phyloP scores from a whole-genome alignment of 2,888 invertebrate genomes.

The Malthinus flaveolus region DNA sequence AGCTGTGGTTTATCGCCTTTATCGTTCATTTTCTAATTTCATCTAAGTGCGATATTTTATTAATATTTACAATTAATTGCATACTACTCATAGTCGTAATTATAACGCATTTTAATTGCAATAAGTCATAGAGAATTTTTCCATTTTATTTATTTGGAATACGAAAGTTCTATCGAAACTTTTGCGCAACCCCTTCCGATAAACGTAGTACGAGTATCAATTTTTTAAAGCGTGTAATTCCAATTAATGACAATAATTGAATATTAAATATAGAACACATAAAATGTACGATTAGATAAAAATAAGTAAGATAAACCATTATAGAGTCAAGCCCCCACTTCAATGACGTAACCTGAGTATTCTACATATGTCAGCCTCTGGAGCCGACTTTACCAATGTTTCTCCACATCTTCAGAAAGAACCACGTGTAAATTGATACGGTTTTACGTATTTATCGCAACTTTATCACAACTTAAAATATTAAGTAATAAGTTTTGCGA shows the following conservation, averaged over 20 bases:
- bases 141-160: too few species aligned
- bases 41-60: too few species aligned
- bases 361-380: slow-evolving; percentile 27
- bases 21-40: too few species aligned
- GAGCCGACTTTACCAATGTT: slow-evolving; percentile 27
- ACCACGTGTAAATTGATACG: slow-evolving; percentile 16
- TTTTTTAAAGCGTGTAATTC: neutral
- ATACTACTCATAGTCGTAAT: too few species aligned
- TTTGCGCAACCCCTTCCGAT: slow-evolving; percentile 1
- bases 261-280: slow-evolving; percentile 7
- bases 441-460: slow-evolving; percentile 6
- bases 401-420: slow-evolving; percentile 26
- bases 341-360: slow-evolving; percentile 25
- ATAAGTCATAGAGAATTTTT: too few species aligned
- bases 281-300: slow-evolving; percentile 16
- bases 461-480: neutral
- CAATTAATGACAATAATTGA: neutral
- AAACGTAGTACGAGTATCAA: neutral
- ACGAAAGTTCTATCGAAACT: too few species aligned
- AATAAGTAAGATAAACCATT: slow-evolving; percentile 12
- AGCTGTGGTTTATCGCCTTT: too few species aligned
- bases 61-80: too few species aligned
- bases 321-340: slow-evolving; percentile 23
- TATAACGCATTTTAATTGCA: too few species aligned
- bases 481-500: neutral